These are phyloP conservation scores for Todiramphus saurophagus DNA, from an alignment of 2,113 vertebrate species.

Conservation along the genomic window DNA sequence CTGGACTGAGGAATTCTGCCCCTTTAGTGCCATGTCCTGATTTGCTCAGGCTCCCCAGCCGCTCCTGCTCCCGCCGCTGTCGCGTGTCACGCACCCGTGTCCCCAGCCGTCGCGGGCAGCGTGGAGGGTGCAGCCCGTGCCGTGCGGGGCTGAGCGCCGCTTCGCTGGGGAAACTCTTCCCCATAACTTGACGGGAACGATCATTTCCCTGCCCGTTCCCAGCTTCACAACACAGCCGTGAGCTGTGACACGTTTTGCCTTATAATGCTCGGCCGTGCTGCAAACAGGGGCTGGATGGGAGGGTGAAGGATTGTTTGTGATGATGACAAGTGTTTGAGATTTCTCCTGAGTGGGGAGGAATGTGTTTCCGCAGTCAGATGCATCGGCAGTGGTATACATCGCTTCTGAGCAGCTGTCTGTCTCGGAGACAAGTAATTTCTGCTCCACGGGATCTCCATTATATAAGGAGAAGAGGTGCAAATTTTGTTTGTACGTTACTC, in stretches of 20 bases:
- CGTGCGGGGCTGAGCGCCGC: conserved; percentile 19
- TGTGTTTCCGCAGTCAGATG: neutral
- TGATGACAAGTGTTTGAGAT: neutral
- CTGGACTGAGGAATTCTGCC: conserved; percentile 17
- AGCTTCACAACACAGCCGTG: conserved; percentile 5
- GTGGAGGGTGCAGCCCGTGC: conserved; percentile 75
- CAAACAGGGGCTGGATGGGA: neutral
- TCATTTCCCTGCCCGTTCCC: neutral
- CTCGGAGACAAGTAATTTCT: neutral
- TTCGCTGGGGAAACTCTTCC: conserved; percentile 38
- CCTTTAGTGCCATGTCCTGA: neutral
- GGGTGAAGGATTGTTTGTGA: neutral
- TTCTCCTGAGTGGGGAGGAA: neutral
- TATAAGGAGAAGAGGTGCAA: conserved; percentile 10
- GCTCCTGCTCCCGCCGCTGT: neutral
- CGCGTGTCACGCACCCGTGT: neutral
- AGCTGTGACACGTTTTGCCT: conserved; percentile 39
- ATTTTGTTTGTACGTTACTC: neutral
- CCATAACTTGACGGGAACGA: neutral
- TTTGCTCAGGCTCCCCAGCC: neutral
- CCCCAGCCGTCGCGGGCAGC: conserved; percentile 53
- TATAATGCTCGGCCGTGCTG: neutral
- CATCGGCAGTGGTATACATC: neutral
- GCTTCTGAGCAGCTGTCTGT: neutral
- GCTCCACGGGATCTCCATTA: neutral